Evolutionary conservation across 2,797 vertebrate species (phyloP), one percentile per base, ranked within the genome.

Genomic region (Anguilla obscura): DNA sequence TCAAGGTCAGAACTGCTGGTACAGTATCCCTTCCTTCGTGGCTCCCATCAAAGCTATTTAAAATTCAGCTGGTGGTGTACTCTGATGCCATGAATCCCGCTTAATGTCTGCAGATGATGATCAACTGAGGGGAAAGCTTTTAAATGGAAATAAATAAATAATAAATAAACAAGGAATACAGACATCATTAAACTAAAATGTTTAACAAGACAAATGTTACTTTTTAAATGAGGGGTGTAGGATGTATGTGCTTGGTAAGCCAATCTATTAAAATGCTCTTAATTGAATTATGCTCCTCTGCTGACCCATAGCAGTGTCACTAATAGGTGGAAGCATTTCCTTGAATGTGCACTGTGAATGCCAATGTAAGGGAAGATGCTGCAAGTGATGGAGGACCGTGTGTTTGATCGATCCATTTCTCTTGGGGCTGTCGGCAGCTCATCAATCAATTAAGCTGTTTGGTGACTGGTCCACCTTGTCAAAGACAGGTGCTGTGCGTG

Each of bases 171-270:
- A 27, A 80, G 36, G 24, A 74, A 85, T 69, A 48, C 58, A 80
- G 60, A 40, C 54, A 58, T 89, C 88, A 92, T 93, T 92, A 91
- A 48, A 88, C 88, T 93, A 90, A 93, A 90, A 91, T 91, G 90
- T 89, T 91, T 91, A 89, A 74, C 63, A 66, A 89, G 88, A 90
- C 60, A 63, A 90, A 90, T 90, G 86, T 63, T 84, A 36, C 27
- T 58, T 36, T 45, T 88, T 21, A 74, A 79, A 56, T 54, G 50
- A 88, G 86, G 60, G 80, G 82, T 9, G 45, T 33, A 16, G 82
- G 18, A 50, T 79, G 66, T 71, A 30, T 48, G 48, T n/a, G 12
- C 80, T 27, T 85, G 48, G 16, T 12, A 48, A 9, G 6, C 58
- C 87, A 69, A 88, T 89, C 69, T 87, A 76, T 89, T 36, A 45